Evolutionary conservation across 23 tunicate species (phyloP).

Genomic region (Oikopleura vanhoeffeni): DNA sequence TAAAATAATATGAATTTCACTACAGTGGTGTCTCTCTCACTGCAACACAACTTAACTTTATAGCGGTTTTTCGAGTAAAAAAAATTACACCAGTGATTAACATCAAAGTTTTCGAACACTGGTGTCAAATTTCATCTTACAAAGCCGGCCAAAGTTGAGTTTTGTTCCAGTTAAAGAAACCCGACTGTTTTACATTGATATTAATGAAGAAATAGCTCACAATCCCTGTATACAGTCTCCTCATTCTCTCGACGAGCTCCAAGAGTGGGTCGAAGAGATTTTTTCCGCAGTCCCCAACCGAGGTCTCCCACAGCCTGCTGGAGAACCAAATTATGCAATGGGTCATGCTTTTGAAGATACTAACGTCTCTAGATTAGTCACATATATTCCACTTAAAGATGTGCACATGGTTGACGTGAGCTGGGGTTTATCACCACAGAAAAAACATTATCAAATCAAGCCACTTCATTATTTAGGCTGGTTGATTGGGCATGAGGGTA

Average conservation of each 20-base stretch:
- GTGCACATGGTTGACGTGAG: slow-evolving; percentile 32
- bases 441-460: slow-evolving; percentile 28
- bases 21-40: too few species aligned
- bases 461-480: slow-evolving; percentile 48
- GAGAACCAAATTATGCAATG: background rate
- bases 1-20: too few species aligned
- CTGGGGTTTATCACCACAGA: slow-evolving; percentile 48
- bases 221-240: too few species aligned
- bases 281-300: slow-evolving; percentile 29
- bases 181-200: too few species aligned
- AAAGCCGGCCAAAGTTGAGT: too few species aligned
- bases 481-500: slow-evolving; percentile 69
- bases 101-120: too few species aligned
- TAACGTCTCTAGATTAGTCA: background rate
- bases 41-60: too few species aligned
- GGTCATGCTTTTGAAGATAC: background rate
- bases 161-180: too few species aligned
- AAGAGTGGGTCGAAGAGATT: slow-evolving; percentile 36
- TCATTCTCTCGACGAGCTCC: slow-evolving; percentile 32
- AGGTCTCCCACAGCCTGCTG: background rate
- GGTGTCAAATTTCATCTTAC: too few species aligned
- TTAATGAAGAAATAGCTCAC: too few species aligned
- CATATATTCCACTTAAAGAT: slow-evolving; percentile 31
- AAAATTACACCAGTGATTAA: too few species aligned
- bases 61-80: too few species aligned